A percentile compares a stretch with the other conserved stretches of the same genome.
phyloP scores from a whole-genome alignment of 2,888 invertebrate species.

The Lypha dubia region DNA sequence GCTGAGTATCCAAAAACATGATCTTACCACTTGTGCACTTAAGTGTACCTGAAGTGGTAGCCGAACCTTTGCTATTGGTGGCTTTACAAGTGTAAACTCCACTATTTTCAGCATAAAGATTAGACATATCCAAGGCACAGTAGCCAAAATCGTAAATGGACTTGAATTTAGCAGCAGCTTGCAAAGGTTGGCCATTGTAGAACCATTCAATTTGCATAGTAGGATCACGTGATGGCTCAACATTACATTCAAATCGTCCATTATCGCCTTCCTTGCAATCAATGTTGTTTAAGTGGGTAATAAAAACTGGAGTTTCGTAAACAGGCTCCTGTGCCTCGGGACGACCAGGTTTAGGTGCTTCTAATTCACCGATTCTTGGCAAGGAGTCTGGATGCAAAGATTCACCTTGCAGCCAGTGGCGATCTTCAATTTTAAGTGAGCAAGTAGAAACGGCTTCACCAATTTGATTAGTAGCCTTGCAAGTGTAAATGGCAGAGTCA shows the following conservation, averaged over 20 bases:
- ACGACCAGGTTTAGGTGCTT: conserved; percentile 89
- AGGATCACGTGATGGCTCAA: conserved; percentile 95
- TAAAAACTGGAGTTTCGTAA: conserved; percentile 94
- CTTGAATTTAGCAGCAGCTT: conserved; percentile 94
- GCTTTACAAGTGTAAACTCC: conserved; percentile 96
- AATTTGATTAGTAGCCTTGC: conserved; percentile 95
- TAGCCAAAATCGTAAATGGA: conserved; percentile 98
- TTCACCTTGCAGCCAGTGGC: conserved; percentile 93
- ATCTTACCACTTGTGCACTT: conserved; percentile 91
- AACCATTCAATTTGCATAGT: conserved; percentile 97
- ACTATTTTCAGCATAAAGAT: conserved; percentile 95
- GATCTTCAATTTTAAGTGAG: conserved; percentile 93
- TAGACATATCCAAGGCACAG: conserved; percentile 94
- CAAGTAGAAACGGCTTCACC: conserved; percentile 98
- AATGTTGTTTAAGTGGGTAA: conserved; percentile 95
- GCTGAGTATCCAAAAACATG: conserved; percentile 95
- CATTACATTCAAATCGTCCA: conserved; percentile 95
- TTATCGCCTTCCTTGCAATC: conserved; percentile 94
- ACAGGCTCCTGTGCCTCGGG: conserved; percentile 89
- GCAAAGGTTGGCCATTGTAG: conserved; percentile 94
- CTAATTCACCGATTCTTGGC: conserved; percentile 92
- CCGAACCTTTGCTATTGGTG: conserved; percentile 93
- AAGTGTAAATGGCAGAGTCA: conserved; percentile 97
- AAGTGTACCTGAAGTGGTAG: conserved; percentile 94
- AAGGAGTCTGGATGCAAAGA: conserved; percentile 95